Evolutionary conservation across 2,797 vertebrate genomes (phyloP).

Genomic region (Neosalanx taihuensis): DNA sequence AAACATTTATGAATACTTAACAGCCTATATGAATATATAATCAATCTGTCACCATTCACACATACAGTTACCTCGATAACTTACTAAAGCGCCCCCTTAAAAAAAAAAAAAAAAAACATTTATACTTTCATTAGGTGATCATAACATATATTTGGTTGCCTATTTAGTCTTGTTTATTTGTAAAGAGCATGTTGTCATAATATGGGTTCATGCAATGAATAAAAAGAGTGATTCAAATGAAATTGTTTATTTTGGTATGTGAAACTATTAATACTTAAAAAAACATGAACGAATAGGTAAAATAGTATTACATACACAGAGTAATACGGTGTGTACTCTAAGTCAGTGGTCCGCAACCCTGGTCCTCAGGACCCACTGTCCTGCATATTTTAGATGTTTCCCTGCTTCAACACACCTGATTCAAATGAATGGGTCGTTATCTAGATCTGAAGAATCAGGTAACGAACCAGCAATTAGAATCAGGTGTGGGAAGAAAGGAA

Average conservation of each 20-base stretch:
- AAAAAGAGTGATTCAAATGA: slow-evolving; percentile 59
- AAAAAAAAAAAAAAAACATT: not conserved
- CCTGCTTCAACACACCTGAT: no score
- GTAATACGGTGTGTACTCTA: no score
- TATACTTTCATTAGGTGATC: slow-evolving; percentile 42
- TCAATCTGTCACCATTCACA: slow-evolving; percentile 7
- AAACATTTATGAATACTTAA: slow-evolving; percentile 35
- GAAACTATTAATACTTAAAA: not conserved
- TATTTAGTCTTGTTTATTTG: slow-evolving; percentile 39
- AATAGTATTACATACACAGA: no score
- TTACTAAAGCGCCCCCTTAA: slow-evolving; percentile 14
- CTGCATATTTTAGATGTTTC: no score
- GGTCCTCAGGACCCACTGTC: no score
- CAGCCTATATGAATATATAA: slow-evolving; percentile 13
- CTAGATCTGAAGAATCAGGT: no score
- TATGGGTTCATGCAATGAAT: slow-evolving; percentile 68
- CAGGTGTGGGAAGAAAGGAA: no score
- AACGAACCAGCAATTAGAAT: no score
- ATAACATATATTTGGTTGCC: slow-evolving; percentile 41
- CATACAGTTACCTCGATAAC: slow-evolving; percentile 7
- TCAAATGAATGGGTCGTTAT: no score
- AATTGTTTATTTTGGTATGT: not conserved
- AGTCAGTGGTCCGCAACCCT: no score
- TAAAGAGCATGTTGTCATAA: slow-evolving; percentile 63
- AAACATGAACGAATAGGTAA: no score